Evolutionary conservation across 92 coral and sea anemone genomes (phyloP), one percentile per base, ranked within the genome.

Genomic region (Palythoa caribaeorum): DNA sequence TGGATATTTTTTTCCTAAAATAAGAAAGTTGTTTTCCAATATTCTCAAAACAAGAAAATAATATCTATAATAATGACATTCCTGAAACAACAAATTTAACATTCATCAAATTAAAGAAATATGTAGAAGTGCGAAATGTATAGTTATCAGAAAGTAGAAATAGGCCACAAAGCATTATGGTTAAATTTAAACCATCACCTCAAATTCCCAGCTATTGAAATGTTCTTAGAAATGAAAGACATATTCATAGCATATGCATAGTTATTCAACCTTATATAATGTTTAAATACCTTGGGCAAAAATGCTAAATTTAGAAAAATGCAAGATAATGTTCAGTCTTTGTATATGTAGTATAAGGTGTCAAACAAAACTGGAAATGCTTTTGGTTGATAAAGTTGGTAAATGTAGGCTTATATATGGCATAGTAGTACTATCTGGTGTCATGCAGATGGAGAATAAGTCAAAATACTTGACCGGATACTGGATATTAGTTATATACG

Each of bases 241-340:
- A 68, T 35, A 21, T 35, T 4, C 15, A 63, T 19, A 63, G 69
- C 17, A 63, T 19, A 63, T 16, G 3, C 3, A 63, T 17, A 63
- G 71, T 7, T 63, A 16, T 63, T 62, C 10, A 62, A 62, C 69
- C 69, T 62, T 62, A 9, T 9, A 62, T 9, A 62, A 62, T n/a
- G 1, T 62, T 3, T 62, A 17, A n/a, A 13, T 62, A 17, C 69
- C 69, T 13, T n/a, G 20, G 71, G 8, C 35, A 63, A 63, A 63
- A 63, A 63, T 62, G 69, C 71, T 63, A 19, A 63, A 63, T 63
- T 16, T 53, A 63, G 71, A 63, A 63, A 63, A 63, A 63, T 16
- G 20, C 71, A 63, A 63, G 60, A 9, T 53, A 53, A 53, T 1
- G 60, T 53, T 63, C 20, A 62, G 69, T 62, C 71, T 63, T 63